A percentile compares a stretch with the other conserved stretches of the same genome.
phyloP scores from a whole-genome alignment of 2,888 invertebrate species.

The Amblyjoppa proteus region DNA sequence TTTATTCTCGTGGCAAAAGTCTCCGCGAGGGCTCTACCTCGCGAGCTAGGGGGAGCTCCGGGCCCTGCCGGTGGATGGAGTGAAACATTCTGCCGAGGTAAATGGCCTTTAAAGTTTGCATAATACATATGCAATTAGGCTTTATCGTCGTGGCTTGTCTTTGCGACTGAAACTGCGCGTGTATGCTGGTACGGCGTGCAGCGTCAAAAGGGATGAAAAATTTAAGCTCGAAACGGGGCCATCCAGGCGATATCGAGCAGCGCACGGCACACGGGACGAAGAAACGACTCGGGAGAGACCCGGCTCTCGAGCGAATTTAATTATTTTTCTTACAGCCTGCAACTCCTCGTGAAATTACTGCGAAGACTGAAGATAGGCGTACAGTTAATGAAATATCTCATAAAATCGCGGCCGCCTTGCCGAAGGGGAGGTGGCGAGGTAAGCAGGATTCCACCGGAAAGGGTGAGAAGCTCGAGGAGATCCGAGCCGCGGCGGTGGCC shows the following conservation, averaged over 20 bases:
- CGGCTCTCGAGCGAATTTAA: conserved; percentile 28
- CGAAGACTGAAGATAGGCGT: neutral
- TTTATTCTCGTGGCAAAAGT: conserved; percentile 56
- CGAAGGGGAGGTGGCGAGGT: neutral
- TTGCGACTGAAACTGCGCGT: conserved; percentile 29
- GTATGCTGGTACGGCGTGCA: conserved; percentile 5
- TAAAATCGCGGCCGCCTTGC: conserved; percentile 39
- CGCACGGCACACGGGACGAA: conserved; percentile 5
- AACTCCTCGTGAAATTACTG: conserved; percentile 40
- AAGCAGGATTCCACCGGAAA: neutral
- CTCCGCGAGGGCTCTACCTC: conserved; percentile 36
- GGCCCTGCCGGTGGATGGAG: conserved; percentile 59
- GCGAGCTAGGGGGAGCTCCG: conserved; percentile 35
- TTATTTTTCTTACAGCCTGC: conserved; percentile 23
- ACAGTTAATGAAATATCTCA: conserved; percentile 35
- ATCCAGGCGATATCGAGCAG: neutral
- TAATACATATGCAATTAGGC: conserved; percentile 71
- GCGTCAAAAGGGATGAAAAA: conserved; percentile 3
- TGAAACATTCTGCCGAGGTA: conserved; percentile 68
- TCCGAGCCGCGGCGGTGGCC: conserved; percentile 23
- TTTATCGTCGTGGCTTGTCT: conserved; percentile 32
- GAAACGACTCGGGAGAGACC: conserved; percentile 13
- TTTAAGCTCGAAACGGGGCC: neutral
- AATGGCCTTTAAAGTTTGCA: conserved; percentile 71
- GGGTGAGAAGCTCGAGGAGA: conserved; percentile 33